Conservation (phyloP, 2,797 vertebrate species). For the Odontamblyopus lacepedii region DNA sequence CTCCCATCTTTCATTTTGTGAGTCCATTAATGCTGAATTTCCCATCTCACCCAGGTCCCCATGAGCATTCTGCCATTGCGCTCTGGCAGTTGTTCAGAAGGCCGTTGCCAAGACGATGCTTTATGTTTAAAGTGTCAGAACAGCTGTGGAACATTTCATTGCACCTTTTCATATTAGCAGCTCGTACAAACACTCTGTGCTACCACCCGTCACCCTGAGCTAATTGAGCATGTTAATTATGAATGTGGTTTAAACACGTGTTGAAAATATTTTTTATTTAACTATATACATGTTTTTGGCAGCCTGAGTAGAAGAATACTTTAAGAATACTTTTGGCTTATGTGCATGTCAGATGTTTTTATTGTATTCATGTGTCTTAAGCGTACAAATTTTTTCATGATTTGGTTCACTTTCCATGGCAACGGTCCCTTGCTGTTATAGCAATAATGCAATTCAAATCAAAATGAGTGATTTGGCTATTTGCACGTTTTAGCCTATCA, state of each 20-base stretch:
- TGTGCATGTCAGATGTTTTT: not conserved
- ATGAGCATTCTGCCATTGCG: slow-evolving; percentile 31
- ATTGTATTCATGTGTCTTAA: not conserved
- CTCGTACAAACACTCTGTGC: not conserved
- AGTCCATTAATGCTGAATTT: not conserved
- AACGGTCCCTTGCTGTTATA: too few species aligned
- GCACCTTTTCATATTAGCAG: not conserved
- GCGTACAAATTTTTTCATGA: too few species aligned
- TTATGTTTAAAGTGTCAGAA: slow-evolving; percentile 24
- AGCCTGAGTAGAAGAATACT: not conserved
- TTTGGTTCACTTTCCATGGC: too few species aligned
- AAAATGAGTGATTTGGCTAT: too few species aligned
- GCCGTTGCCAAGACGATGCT: slow-evolving; percentile 27
- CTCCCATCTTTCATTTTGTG: not conserved
- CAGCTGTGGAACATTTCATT: slow-evolving; percentile 15
- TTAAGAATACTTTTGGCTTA: not conserved
- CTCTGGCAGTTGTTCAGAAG: slow-evolving; percentile 9
- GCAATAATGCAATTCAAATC: too few species aligned
- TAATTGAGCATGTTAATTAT: slow-evolving; percentile 6
- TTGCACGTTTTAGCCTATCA: too few species aligned
- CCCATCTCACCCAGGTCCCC: slow-evolving; percentile 6
- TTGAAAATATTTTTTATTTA: slow-evolving; percentile 55
- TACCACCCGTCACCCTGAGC: not conserved
- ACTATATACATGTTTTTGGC: slow-evolving; percentile 22
- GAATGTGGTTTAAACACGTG: not conserved